Base-by-base conservation (phyloP, 2,113 vertebrate species). In the Osmerus mordax region DNA sequence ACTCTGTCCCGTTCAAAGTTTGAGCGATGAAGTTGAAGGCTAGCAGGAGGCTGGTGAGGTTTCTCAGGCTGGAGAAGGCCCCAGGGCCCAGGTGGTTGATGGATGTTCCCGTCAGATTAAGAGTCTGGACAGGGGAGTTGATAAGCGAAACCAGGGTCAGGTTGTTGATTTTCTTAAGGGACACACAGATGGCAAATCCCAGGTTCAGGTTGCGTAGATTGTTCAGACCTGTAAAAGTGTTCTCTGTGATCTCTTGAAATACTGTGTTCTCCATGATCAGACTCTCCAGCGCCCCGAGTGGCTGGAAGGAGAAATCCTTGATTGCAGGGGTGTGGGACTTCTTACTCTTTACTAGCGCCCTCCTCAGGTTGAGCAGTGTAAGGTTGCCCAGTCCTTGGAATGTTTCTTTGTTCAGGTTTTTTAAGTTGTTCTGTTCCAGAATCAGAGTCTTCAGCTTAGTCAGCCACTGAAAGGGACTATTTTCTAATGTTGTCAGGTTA, bases 11-110 rank as follows among this genome's bases (percentile, higher is more conserved):
- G 1, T 78, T 92, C 52, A 99, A 82, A 23, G 81, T 89, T 79
- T 97, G 96, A 1, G 25, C 87, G 56, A 99, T 95, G 72, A 90
- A 93, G 84, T 99, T 99, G 25, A 90, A 67, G n/a, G 94, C 93
- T 11, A 99, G 87, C 69, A 94, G 71, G 2, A 99, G 94, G 18
- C 74, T 70, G 41, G 89, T 88, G 54, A 99, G 91, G 14, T 91
- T 91, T 51, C 72, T 58, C 51, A 98, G 69, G 65, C 47, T 79
- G 2, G 88, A 93, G 86, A 99, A 98, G 18, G 94, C 86, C 23
- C 83, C 87, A 1, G 81, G 80, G 18, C 87, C 79, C 56, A 99
- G 84, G 47, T 72, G 81, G 4, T 68, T 81, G 53, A 98, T 91
- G 65, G 82, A 90, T 54, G 91, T 90, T 77, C 79, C 92, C 29